Conservation (phyloP, 2,888 invertebrate species). For the Notodonta dromedarius region DNA sequence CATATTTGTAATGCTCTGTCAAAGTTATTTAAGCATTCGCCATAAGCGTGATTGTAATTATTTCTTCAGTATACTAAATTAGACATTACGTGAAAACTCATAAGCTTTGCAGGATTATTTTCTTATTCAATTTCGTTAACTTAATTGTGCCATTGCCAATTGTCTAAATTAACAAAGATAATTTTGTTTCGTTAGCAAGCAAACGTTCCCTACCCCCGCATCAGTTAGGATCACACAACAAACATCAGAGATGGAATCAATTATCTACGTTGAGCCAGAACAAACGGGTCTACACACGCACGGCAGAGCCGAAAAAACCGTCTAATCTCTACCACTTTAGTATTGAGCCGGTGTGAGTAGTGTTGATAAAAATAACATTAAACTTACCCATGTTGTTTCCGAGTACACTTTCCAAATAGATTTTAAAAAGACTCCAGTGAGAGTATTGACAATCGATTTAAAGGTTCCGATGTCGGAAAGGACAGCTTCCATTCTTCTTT, state of each 20-base stretch:
- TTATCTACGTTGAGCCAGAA: constrained; percentile 60
- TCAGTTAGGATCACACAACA: constrained; percentile 59
- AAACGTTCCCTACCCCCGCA: constrained; percentile 23
- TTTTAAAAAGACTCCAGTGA: no score
- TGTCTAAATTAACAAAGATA: neutral
- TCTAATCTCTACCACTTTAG: constrained; percentile 29
- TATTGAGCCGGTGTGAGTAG: neutral
- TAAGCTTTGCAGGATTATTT: no score
- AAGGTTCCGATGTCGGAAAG: no score
- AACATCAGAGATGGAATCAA: constrained; percentile 58
- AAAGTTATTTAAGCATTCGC: no score
- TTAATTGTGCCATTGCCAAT: neutral
- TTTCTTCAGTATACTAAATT: no score
- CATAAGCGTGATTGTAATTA: no score
- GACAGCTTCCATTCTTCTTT: no score
- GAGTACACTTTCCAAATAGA: no score
- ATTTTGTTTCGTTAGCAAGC: neutral
- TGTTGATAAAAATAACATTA: neutral
- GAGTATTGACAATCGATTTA: no score
- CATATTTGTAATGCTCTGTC: no score
- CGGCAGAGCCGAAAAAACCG: constrained; percentile 46
- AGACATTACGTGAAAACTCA: no score
- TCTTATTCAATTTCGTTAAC: neutral
- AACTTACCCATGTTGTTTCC: no score
- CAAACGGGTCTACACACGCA: constrained; percentile 54